Evolutionary conservation across 2,888 invertebrate species (phyloP).

Genomic region (Epiblema foenella): DNA sequence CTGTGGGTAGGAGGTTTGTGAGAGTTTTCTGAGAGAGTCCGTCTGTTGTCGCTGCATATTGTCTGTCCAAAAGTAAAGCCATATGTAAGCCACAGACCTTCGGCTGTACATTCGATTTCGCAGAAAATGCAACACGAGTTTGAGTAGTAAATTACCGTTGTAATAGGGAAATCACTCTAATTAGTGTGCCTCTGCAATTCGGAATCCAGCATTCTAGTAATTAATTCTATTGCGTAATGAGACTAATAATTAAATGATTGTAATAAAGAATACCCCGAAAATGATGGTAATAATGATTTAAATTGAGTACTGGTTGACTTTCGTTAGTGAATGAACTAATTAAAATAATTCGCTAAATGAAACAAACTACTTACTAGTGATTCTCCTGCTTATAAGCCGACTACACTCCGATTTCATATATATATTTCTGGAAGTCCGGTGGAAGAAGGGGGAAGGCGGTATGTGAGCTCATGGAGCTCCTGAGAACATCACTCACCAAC

Average conservation of each 20-base stretch:
- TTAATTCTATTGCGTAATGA: slow-evolving; percentile 24
- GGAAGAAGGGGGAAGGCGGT: no score
- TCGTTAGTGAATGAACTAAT: background rate
- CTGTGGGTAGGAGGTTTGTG: no score
- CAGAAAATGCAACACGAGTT: no score
- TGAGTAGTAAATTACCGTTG: background rate
- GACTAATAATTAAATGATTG: background rate
- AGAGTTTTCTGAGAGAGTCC: no score
- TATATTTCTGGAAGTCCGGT: no score
- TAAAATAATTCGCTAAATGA: no score
- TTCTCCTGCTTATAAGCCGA: background rate
- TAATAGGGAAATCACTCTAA: background rate
- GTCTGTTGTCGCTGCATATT: no score
- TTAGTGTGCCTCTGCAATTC: slow-evolving; percentile 7
- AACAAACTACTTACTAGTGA: background rate
- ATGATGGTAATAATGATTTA: background rate
- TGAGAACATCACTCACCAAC: no score
- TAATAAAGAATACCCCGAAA: slow-evolving; percentile 1
- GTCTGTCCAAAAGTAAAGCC: no score
- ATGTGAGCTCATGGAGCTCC: no score
- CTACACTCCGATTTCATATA: slow-evolving; percentile 24
- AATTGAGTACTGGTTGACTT: background rate
- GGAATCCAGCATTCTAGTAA: background rate
- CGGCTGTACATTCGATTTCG: no score
- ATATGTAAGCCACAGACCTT: no score